Percentiles rank a stretch among this genome's conserved stretches.
Evolutionary conservation across 2,888 invertebrate species (phyloP).

Genomic region (Amitus sp.): DNA sequence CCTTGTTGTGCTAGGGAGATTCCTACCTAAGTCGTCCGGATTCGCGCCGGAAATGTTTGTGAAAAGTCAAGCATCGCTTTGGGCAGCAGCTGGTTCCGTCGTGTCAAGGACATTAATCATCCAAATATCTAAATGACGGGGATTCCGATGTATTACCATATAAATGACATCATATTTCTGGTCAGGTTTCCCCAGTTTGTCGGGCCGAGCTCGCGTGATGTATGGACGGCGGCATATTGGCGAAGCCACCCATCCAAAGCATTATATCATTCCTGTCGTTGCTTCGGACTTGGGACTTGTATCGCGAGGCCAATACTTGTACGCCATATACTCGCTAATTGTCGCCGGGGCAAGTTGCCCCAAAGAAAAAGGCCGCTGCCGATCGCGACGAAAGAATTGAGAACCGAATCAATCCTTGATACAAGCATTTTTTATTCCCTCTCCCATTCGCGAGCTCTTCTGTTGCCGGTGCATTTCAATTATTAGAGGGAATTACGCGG

Average conservation of each 20-base stretch:
- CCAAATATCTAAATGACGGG: constrained; percentile 67
- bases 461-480: constrained; percentile 65
- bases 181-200: constrained; percentile 65
- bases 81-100: constrained; percentile 61
- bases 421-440: constrained; percentile 13
- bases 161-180: constrained; percentile 67
- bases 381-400: no score
- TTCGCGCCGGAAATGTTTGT: constrained; percentile 16
- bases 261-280: constrained; percentile 44
- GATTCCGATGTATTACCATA: constrained; percentile 67
- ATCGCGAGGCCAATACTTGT: no score
- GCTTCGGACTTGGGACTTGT: constrained; percentile 38
- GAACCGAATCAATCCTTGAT: not conserved
- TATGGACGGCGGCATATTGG: constrained; percentile 66
- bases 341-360: not conserved
- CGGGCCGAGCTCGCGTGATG: constrained; percentile 60
- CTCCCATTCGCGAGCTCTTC: constrained; percentile 29
- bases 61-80: constrained; percentile 30
- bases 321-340: no score
- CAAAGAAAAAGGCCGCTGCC: no score
- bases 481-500: constrained; percentile 66
- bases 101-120: constrained; percentile 65
- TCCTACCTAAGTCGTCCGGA: not conserved
- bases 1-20: no score
- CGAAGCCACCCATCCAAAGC: constrained; percentile 48